Evolutionary conservation across 2,888 invertebrate genomes (phyloP), one percentile per base, ranked within the genome.

Genomic region (Pristionchus japonicus): DNA sequence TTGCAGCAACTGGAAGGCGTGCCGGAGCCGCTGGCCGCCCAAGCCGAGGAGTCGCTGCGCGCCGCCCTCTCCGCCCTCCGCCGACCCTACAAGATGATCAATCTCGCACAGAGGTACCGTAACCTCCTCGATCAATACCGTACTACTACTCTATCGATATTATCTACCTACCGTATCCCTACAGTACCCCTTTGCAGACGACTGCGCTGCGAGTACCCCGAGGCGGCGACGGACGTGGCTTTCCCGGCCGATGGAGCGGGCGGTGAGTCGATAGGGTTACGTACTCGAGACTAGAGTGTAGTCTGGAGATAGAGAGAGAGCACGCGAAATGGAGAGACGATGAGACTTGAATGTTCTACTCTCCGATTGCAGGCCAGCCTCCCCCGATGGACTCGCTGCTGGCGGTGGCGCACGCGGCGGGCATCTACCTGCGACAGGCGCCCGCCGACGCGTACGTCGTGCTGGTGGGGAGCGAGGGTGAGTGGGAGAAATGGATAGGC

Each of bases 381-480:
- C 88, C 89, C 20, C 80, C 89, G 11, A 87, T 89, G 61, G 88
- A 88, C 85, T 61, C 64, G 97, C 23, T 96, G 96, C 92, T 97
- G 97, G 94, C 96, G 1, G 86, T 74, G 34, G 13, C 20, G 20
- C 97, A 97, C 93, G 97, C 97, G 94, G 97, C 98, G 96, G 97
- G 97, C 95, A 96, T 97, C 91, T 97, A 97, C 95, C 95, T 98
- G 82, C 96, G 96, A 82, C 96, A 97, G 89, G 97, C 97, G 94
- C 96, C 97, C 17, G 20, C 40, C 27, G 80, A 87, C 15, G 34
- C 87, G 7, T 80, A 88, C 47, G 87, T 89, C 34, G 88, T 89
- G 49, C 83, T 91, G 13, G 84, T 89, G 37, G 91, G 91, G 6
- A 77, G 88, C n/a, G 91, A 91, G 87, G 61, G 89, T 89, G 70